Evolutionary conservation across 2,888 invertebrate genomes (phyloP).

Genomic region (Noctua pronuba): DNA sequence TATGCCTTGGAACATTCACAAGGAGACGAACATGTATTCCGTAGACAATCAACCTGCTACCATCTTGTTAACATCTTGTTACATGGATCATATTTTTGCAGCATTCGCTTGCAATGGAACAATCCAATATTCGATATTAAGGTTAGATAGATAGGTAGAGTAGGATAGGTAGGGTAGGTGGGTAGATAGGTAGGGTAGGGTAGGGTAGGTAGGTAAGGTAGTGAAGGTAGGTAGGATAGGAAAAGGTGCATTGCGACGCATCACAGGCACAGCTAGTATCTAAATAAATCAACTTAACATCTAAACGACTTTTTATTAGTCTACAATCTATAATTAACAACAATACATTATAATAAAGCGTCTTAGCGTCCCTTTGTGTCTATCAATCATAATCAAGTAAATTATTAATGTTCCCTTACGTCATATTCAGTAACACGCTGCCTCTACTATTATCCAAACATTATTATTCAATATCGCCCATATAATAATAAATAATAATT

Average conservation of each 20-base stretch:
- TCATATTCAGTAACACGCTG: slow-evolving; percentile 33
- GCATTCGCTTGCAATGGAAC: neutral
- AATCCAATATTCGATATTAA: neutral
- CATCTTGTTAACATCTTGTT: no score
- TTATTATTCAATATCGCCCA: slow-evolving; percentile 26
- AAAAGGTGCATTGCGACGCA: no score
- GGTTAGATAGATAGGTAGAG: no score
- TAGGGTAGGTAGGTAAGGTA: no score
- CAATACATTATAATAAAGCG: neutral
- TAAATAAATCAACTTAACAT: neutral
- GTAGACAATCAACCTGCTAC: neutral
- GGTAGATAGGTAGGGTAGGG: no score
- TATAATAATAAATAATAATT: slow-evolving; percentile 27
- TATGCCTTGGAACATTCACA: neutral
- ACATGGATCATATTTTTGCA: neutral
- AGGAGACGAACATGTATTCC: neutral
- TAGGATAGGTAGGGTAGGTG: no score
- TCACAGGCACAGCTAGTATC: neutral
- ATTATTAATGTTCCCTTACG: slow-evolving; percentile 20
- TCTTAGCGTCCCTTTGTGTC: neutral
- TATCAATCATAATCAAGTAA: slow-evolving; percentile 29
- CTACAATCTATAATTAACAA: slow-evolving; percentile 2
- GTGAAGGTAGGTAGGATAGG: no score
- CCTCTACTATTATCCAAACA: slow-evolving; percentile 18
- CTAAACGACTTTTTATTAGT: neutral